Evolutionary conservation across 1,140 invertebrate genomes (phyloP).

Genomic region (Macrosteles quadrilineatus): DNA sequence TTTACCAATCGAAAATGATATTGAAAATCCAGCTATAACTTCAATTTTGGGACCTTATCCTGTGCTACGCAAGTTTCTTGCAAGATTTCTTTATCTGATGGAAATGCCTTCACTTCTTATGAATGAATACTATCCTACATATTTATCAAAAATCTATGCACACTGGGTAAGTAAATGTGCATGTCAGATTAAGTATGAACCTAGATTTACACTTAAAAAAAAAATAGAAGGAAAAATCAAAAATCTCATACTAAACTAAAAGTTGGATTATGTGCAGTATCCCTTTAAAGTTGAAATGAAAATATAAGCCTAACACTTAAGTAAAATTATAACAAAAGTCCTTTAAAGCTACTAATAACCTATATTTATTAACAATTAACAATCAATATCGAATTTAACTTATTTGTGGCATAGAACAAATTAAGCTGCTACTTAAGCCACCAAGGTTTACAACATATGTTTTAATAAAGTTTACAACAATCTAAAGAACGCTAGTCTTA

Average conservation of each 20-base stretch:
- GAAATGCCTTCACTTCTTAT: constrained; percentile 61
- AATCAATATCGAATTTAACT: neutral
- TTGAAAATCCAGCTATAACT: constrained; percentile 52
- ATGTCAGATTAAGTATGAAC: neutral
- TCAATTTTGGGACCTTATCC: constrained; percentile 59
- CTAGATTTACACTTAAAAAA: constrained; percentile 6
- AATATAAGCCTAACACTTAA: too few species aligned
- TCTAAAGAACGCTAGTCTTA: neutral
- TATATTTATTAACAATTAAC: neutral
- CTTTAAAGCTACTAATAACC: neutral
- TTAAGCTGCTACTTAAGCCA: neutral
- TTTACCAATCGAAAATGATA: constrained; percentile 55
- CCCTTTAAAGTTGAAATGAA: too few species aligned
- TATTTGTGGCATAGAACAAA: neutral
- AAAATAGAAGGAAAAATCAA: too few species aligned
- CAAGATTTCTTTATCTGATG: constrained; percentile 55
- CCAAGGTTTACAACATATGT: neutral
- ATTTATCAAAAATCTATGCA: constrained; percentile 55
- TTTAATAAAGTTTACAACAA: neutral
- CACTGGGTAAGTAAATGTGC: constrained; percentile 55
- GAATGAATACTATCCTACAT: constrained; percentile 60
- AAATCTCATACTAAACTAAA: too few species aligned
- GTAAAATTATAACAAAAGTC: neutral
- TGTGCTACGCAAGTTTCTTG: constrained; percentile 60
- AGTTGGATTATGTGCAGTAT: too few species aligned